phyloP scores from a whole-genome alignment of 2,797 vertebrate species.

The Luscinia luscinia region DNA sequence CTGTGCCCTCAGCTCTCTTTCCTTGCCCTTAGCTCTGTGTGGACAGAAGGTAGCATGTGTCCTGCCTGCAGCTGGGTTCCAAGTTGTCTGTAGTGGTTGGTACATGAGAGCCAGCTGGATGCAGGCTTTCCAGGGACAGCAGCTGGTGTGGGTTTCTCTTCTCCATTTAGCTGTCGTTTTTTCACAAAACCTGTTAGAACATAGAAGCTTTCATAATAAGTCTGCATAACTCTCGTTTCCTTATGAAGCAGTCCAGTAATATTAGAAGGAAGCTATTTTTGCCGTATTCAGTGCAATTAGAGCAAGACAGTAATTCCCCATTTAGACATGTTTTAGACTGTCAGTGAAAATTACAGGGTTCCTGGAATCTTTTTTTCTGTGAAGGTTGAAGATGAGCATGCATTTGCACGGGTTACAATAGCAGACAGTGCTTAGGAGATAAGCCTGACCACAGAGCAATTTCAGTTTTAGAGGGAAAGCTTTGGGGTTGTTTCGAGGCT shows the following conservation, averaged over 20 bases:
- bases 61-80: neutral
- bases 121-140: neutral
- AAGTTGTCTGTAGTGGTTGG: neutral
- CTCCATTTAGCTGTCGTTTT: neutral
- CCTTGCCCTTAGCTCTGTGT: neutral
- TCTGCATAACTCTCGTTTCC: neutral
- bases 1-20: neutral
- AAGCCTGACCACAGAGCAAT: neutral
- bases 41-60: neutral
- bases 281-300: neutral
- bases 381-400: neutral
- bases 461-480: neutral
- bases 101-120: neutral
- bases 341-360: neutral
- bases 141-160: neutral
- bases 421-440: neutral
- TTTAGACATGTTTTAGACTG: neutral
- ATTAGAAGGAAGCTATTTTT: slow-evolving; percentile 4
- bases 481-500: neutral
- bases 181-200: neutral
- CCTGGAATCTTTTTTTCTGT: neutral
- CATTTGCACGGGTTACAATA: neutral
- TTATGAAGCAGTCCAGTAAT: neutral
- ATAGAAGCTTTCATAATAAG: neutral
- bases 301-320: neutral